Percentiles rank a stretch among this genome's conserved stretches.
phyloP scores from a whole-genome alignment of 2,797 vertebrate species.

The Dryobates pubescens region DNA sequence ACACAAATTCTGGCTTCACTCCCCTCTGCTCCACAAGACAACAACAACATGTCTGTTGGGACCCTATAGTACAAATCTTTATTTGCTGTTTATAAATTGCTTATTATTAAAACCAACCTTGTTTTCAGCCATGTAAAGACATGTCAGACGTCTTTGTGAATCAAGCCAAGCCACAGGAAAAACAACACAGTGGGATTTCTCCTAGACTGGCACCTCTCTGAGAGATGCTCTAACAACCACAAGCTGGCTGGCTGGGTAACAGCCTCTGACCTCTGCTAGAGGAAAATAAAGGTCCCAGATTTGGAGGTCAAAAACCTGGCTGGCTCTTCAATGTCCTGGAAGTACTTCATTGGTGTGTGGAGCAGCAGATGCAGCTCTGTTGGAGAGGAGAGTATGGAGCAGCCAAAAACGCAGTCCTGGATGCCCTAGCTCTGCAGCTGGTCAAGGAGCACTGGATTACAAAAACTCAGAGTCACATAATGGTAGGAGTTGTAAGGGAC shows the following conservation, averaged over 20 bases:
- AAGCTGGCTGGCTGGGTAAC: neutral
- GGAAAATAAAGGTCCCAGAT: neutral
- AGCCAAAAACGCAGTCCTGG: neutral
- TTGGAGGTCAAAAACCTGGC: neutral
- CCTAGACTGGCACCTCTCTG: neutral
- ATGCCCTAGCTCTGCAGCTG: neutral
- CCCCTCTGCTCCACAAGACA: neutral
- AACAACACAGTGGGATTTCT: neutral
- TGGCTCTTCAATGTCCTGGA: neutral
- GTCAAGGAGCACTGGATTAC: neutral
- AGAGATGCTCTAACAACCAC: neutral
- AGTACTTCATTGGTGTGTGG: accelerated
- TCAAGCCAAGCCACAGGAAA: neutral
- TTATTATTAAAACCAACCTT: neutral
- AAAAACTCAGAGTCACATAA: neutral
- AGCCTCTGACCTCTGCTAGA: neutral
- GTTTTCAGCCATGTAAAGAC: neutral
- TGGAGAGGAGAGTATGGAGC: accelerated
- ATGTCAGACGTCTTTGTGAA: neutral
- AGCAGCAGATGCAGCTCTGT: neutral
- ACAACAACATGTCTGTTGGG: accelerated
- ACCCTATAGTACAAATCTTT: neutral
- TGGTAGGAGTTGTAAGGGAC: neutral
- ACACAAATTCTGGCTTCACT: neutral
- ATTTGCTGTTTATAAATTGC: neutral